These are phyloP conservation scores for Phyllotreta striolata DNA, from an alignment of 2,888 invertebrate genomes.

Conservation along the genomic window DNA sequence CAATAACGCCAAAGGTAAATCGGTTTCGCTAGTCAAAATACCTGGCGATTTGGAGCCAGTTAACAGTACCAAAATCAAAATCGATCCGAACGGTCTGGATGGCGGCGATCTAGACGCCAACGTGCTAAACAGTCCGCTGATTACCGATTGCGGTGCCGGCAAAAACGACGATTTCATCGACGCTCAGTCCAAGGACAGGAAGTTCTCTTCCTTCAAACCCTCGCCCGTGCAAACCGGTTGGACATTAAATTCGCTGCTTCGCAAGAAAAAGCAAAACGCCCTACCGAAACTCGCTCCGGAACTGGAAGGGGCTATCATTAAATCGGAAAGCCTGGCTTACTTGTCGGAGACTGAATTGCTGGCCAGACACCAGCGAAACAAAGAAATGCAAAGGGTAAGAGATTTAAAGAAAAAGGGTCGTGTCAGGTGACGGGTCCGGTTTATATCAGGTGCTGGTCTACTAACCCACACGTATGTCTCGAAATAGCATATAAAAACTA, in stretches of 20 bases:
- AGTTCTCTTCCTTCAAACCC: slow-evolving; percentile 28
- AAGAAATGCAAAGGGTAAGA: slow-evolving; percentile 65
- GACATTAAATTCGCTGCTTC: slow-evolving; percentile 56
- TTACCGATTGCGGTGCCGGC: slow-evolving; percentile 31
- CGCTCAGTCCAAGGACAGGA: slow-evolving; percentile 26
- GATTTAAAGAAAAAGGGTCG: slow-evolving; percentile 16
- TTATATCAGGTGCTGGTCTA: slow-evolving; percentile 27
- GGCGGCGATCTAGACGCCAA: too few relatives aligned
- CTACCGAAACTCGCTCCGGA: slow-evolving; percentile 61
- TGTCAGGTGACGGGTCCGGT: slow-evolving; percentile 21
- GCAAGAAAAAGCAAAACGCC: slow-evolving; percentile 56
- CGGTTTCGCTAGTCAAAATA: slow-evolving; percentile 61
- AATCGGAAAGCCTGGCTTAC: slow-evolving; percentile 64
- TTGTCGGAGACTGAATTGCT: slow-evolving; percentile 63
- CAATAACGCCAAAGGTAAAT: slow-evolving; percentile 55
- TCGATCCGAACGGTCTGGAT: slow-evolving; percentile 19
- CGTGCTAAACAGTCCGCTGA: slow-evolving; percentile 29
- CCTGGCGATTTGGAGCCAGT: slow-evolving; percentile 48
- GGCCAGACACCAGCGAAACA: slow-evolving; percentile 63
- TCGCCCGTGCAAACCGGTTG: slow-evolving; percentile 46
- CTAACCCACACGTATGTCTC: slow-evolving; percentile 29
- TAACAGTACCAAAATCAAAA: slow-evolving; percentile 37
- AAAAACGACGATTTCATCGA: slow-evolving; percentile 25
- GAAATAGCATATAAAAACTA: background rate
- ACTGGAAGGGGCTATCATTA: slow-evolving; percentile 63